These are phyloP conservation scores for Probosciger aterrimus DNA, from an alignment of 2,113 vertebrate species.

Conservation along the genomic window DNA sequence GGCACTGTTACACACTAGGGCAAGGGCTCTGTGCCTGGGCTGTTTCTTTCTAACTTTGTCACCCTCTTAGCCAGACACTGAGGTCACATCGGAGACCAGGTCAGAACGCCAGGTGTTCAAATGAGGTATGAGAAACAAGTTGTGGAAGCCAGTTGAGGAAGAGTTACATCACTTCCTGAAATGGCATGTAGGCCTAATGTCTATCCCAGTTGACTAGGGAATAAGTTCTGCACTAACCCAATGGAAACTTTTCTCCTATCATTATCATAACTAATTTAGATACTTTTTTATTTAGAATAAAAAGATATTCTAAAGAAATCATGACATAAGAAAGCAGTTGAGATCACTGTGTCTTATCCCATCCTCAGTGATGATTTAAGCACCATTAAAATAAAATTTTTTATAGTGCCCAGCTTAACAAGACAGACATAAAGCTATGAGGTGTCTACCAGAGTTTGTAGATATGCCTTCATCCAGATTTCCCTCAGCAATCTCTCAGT, in stretches of 20 bases:
- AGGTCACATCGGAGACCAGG: not conserved
- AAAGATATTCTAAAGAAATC: not conserved
- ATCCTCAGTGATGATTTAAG: not conserved
- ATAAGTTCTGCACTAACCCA: not conserved
- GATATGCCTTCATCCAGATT: not conserved
- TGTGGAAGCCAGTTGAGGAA: not conserved
- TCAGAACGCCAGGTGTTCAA: not conserved
- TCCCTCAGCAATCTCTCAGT: not conserved
- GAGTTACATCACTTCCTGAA: not conserved
- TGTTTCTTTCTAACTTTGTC: not conserved
- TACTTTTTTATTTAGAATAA: not conserved
- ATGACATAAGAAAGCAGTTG: not conserved
- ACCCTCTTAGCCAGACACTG: not conserved
- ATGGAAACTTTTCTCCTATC: not conserved
- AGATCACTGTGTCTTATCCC: not conserved
- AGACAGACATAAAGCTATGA: not conserved
- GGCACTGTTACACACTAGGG: not conserved
- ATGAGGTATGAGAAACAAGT: not conserved
- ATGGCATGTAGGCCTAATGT: not conserved
- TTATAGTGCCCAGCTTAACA: not conserved
- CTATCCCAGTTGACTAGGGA: not conserved
- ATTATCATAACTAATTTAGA: not conserved
- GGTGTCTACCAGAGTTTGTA: not conserved
- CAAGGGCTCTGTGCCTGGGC: not conserved
- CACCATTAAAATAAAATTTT: not conserved